Evolutionary conservation across 2,113 vertebrate species (phyloP).

Genomic region (Strix aluco): DNA sequence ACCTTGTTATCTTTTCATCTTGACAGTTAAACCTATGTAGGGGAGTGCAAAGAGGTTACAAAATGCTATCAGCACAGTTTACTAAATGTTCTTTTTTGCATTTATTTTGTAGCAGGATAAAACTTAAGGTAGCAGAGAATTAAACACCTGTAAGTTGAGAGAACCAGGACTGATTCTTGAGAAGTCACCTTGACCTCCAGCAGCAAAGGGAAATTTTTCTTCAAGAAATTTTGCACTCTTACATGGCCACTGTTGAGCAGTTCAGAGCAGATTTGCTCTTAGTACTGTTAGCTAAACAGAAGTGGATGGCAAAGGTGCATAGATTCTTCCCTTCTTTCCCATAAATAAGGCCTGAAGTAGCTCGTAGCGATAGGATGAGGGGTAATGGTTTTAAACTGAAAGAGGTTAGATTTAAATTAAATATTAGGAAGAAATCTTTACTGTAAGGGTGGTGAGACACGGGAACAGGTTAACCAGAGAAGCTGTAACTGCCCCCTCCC

Average conservation of each 20-base stretch:
- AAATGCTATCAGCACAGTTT: background rate
- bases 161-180: background rate
- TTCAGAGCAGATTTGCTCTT: background rate
- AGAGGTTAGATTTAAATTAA: too few species aligned
- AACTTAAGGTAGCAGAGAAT: background rate
- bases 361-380: too few species aligned
- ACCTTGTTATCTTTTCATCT: slow-evolving; percentile 38
- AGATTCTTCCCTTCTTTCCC: background rate
- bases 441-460: too few species aligned
- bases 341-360: background rate
- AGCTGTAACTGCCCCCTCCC: too few species aligned
- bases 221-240: background rate
- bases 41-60: slow-evolving; percentile 1
- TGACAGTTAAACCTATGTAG: background rate
- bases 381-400: too few species aligned
- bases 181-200: background rate
- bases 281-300: background rate
- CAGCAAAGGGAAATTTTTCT: background rate
- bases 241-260: background rate
- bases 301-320: background rate
- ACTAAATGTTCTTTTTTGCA: background rate
- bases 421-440: too few species aligned
- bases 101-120: background rate
- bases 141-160: background rate
- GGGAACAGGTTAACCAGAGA: too few species aligned